phyloP scores from a whole-genome alignment of 2,113 vertebrate species.

The Bettongia penicillata region DNA sequence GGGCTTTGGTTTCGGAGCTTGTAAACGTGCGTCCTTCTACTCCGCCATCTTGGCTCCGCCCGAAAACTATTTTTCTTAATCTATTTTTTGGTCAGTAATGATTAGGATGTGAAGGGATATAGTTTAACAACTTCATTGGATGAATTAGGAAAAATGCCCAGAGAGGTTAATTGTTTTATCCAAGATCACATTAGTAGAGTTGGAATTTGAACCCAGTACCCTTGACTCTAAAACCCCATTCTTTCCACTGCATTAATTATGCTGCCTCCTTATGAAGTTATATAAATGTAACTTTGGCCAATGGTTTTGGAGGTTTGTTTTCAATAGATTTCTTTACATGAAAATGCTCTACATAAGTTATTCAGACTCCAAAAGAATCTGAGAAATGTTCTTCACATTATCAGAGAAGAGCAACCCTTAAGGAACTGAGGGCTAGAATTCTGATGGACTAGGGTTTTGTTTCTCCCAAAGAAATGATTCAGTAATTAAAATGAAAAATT shows the following conservation, averaged over 20 bases:
- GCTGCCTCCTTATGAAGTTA: background rate
- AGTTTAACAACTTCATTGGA: background rate
- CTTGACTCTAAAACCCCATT: background rate
- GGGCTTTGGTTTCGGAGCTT: too few relatives aligned
- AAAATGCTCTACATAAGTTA: background rate
- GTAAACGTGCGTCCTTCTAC: too few relatives aligned
- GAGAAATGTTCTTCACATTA: background rate
- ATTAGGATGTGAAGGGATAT: background rate
- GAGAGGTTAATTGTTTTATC: background rate
- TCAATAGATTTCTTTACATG: background rate
- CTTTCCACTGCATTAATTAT: background rate
- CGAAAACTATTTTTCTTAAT: background rate
- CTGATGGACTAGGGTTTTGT: background rate
- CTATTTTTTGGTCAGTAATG: background rate
- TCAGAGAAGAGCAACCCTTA: background rate
- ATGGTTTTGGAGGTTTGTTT: background rate
- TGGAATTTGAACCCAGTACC: background rate
- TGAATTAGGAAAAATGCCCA: background rate
- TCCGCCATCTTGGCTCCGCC: too few relatives aligned
- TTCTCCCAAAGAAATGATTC: background rate
- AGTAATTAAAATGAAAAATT: background rate
- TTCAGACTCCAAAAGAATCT: background rate
- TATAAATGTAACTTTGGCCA: background rate
- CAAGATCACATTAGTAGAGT: background rate
- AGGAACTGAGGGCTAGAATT: background rate